A percentile compares a stretch with the other conserved stretches of the same genome.
These are phyloP conservation scores for Cinclus mexicanus DNA, from an alignment of 2,113 vertebrate genomes.

Conservation along the genomic window DNA sequence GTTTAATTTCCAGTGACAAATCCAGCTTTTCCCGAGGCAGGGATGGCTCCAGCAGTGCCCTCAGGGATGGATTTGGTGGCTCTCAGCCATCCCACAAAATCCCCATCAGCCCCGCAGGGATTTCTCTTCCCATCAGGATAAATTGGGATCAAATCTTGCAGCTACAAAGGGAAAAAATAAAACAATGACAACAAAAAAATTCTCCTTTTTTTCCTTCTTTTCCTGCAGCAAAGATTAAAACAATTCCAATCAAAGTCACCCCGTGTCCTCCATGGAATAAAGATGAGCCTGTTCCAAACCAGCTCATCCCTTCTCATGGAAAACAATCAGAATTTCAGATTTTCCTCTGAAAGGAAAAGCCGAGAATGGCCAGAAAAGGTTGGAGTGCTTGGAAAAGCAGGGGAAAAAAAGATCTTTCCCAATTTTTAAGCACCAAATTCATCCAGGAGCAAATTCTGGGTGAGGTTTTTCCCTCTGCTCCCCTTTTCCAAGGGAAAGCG, in stretches of 20 bases:
- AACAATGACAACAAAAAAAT: background rate
- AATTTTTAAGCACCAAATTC: background rate
- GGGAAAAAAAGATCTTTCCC: accelerated
- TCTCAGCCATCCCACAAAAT: background rate
- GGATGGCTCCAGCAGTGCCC: background rate
- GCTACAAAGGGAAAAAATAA: background rate
- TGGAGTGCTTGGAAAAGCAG: background rate
- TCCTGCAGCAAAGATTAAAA: accelerated
- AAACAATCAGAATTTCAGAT: background rate
- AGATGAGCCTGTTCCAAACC: background rate
- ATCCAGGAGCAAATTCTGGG: background rate
- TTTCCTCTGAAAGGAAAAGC: accelerated
- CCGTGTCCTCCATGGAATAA: background rate
- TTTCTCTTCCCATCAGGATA: slow-evolving; percentile 2
- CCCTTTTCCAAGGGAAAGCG: background rate
- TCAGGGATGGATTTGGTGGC: background rate
- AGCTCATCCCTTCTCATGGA: background rate
- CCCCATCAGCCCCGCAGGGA: background rate
- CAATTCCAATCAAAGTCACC: background rate
- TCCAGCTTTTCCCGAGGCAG: background rate
- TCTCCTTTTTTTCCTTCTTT: background rate
- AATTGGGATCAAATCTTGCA: slow-evolving; percentile 26
- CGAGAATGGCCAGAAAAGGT: too few relatives aligned
- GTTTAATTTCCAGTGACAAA: slow-evolving; percentile 34
- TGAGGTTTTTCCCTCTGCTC: background rate